Percentiles rank a stretch among this genome's conserved stretches.
Evolutionary conservation across 2,888 invertebrate species (phyloP).

Genomic region (Drosophila borealis): DNA sequence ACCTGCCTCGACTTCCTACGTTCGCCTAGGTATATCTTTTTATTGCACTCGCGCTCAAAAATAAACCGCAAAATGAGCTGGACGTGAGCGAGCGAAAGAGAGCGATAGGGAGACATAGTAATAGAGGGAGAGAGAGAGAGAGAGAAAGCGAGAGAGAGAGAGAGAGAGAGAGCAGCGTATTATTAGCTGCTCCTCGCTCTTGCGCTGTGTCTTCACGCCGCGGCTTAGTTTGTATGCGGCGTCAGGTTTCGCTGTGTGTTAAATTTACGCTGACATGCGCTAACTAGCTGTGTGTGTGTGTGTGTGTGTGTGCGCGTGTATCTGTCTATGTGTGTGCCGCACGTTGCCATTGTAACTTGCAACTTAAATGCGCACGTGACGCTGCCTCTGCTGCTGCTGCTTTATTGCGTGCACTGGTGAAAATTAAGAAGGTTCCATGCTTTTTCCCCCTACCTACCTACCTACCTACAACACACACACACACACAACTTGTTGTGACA

Average conservation of each 20-base stretch:
- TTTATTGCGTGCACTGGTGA: conserved; percentile 72
- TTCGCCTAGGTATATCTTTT: conserved; percentile 63
- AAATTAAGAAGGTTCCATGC: conserved; percentile 67
- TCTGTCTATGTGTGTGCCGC: conserved; percentile 42
- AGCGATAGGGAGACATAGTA: neutral
- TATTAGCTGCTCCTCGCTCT: neutral
- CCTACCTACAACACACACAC: conserved; percentile 1
- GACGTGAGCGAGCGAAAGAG: conserved; percentile 5
- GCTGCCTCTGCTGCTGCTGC: conserved; percentile 69
- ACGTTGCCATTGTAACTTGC: conserved; percentile 78
- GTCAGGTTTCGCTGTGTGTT: conserved; percentile 77
- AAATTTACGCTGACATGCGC: conserved; percentile 79
- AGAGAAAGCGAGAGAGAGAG: neutral
- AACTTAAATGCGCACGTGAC: conserved; percentile 76
- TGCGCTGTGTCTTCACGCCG: neutral
- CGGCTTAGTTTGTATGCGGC: conserved; percentile 71
- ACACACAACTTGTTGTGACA: conserved; percentile 24
- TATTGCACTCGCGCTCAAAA: conserved; percentile 69
- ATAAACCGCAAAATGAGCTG: conserved; percentile 59
- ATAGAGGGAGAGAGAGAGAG: neutral
- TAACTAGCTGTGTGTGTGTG: conserved; percentile 65
- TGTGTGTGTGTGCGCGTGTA: conserved; percentile 20
- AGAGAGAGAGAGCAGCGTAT: neutral
- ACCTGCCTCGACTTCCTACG: conserved; percentile 66
- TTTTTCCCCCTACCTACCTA: conserved; percentile 3